Base-by-base conservation (phyloP, 1,140 invertebrate genomes). In the Neotoxoptera formosana region DNA sequence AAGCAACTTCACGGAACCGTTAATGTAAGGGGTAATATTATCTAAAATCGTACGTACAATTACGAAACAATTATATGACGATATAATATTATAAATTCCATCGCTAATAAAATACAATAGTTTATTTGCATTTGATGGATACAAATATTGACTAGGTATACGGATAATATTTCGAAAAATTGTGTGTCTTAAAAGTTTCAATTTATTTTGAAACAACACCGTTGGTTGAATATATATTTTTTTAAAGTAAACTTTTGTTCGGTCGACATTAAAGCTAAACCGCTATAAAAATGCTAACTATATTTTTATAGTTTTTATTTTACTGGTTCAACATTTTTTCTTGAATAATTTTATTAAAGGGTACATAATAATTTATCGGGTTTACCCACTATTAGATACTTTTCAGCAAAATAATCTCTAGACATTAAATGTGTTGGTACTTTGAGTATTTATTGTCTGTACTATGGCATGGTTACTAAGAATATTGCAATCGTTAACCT, bases 401-500 rank as follows among this genome's bases (percentile, higher is more conserved):
- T n/a, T 67, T 76, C 14, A 76, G 60, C 60, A 6, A 76, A 76
- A 48, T 48, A 36, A 89, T 89, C 48, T 25, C 87, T 36, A 25
- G 87, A 53, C 48, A 56, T 89, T 89, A 89, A 51, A 34, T 23
- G 87, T 34, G 48, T 51, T 17, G 60, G 60, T 76, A 36, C 51
- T 89, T 51, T 14, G n/a, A 89, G 51, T 89, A 34, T 89, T 89
- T 25, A 56, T 89, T 89, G n/a, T 89, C 4, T 30, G 60, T 76
- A 76, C n/a, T 76, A n/a, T n/a, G n/a, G 60, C 6, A n/a, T n/a
- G 21, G 48, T 56, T 89, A 56, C 34, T 48, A 88, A 88, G 45
- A 20, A 89, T 76, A 76, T 56, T 53, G 9, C 36, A 89, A 56
- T 56, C 48, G 48, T 89, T 89, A 36, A 53, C 87, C 45, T 34